Base-by-base conservation (phyloP, 2,113 vertebrate species). In the Butorides virescens region DNA sequence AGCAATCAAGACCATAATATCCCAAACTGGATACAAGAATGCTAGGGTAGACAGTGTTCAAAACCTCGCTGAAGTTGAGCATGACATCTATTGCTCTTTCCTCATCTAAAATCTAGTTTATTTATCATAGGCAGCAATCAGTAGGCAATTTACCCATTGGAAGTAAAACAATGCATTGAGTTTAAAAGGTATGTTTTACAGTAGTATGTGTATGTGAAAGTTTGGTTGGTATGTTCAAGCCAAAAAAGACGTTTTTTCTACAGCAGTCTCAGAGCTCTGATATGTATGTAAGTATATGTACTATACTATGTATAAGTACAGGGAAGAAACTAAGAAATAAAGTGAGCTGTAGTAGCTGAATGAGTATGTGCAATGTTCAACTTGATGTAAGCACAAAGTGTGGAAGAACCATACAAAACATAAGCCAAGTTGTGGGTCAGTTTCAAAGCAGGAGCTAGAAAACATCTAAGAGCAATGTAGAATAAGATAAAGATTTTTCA, bases 401-500 rank as follows among this genome's bases (percentile, higher is more conserved):
- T 0, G 0, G 34, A 92, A 81, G 37, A 44, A 68, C 47, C 19
- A 53, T 44, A 15, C 49, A 49, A 91, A 84, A 16, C 2, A 0
- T 68, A 73, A 13, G 8, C 65, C 68, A 89, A 78, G 34, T 34
- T 7, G 2, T 53, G n/a, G 84, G 68, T 78, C 89, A 85, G n/a
- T 89, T 95, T 93, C 80, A 91, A 82, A 84, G 68, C 23, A 74
- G 39, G 56, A 91, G 36, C 80, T 94, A 87, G 84, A 87, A 96
- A 95, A 68, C 37, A 71, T 95, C 84, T 95, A 78, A 74, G 65
- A 95, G 65, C 37, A 67, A 36, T 75, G 76, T 78, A 90, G 84
- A 90, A 53, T 81, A 81, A 94, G 91, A 92, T 94, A 92, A 95
- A 96, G 93, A 93, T 96, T 96, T 96, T 96, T 92, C 84, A 93